A percentile compares a stretch with the other conserved stretches of the same genome.
These are phyloP conservation scores for Melanotaenia trifasciata DNA, from an alignment of 2,797 vertebrate species.

Conservation along the genomic window DNA sequence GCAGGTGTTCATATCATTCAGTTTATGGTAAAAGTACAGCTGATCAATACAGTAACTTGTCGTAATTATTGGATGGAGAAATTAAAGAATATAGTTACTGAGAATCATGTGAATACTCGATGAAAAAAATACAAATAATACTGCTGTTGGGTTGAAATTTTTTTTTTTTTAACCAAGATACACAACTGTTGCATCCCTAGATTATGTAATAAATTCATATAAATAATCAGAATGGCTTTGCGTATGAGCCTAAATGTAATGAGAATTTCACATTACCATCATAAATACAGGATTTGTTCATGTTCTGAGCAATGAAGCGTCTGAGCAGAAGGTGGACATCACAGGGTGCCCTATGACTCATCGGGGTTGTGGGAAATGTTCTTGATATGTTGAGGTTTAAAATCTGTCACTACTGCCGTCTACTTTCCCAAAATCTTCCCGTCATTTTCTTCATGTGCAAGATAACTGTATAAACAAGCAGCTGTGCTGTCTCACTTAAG, in stretches of 20 bases:
- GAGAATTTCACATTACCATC: slow-evolving; percentile 10
- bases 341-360: slow-evolving; percentile 68
- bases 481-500: neutral
- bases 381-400: slow-evolving; percentile 32
- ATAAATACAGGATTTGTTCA: slow-evolving; percentile 24
- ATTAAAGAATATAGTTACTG: neutral
- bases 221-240: neutral
- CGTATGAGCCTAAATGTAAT: neutral
- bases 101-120: neutral
- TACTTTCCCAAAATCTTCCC: slow-evolving; percentile 6
- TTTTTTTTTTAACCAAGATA: too few species aligned
- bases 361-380: slow-evolving; percentile 39
- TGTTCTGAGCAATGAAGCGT: slow-evolving; percentile 40
- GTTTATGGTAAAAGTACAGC: neutral
- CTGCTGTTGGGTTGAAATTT: neutral
- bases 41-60: neutral
- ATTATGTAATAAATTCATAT: neutral
- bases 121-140: neutral
- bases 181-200: neutral
- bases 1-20: neutral
- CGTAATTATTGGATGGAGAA: neutral
- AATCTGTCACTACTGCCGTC: slow-evolving; percentile 34
- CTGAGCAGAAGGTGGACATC: slow-evolving; percentile 68
- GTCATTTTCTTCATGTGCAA: slow-evolving; percentile 21
- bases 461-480: neutral